Base-by-base conservation (phyloP, 1,140 invertebrate genomes). In the Panagrolaimus sp. region DNA sequence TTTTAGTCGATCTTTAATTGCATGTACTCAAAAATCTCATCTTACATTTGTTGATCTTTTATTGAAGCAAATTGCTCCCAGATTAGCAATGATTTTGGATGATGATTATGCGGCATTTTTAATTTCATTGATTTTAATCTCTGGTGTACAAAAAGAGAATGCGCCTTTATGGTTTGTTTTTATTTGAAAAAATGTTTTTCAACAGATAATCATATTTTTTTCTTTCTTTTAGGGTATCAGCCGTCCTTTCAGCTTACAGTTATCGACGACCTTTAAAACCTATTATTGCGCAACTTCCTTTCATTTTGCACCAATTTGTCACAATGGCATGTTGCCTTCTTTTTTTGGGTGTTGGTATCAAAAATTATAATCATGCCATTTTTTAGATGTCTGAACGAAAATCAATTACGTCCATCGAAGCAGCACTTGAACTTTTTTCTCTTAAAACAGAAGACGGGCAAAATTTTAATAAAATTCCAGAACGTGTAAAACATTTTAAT, bases 361-460 rank as follows among this genome's bases (percentile, higher is more conserved):
- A 57, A 20, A 20, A 20, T 27, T 27, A n/a, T 20, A 20, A 25
- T 57, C 14, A 57, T 25, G 27, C 20, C 20, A 13, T 57, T 57
- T 57, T 57, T 57, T 16, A 57, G 51, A 57, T 27, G 11, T 57
- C 51, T 57, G 51, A 57, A 57, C 51, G 51, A 20, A 57, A 57
- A 57, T 25, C 51, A 27, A 57, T 57, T n/a, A 57, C 51, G 20
- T 25, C 51, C 51, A 57, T 57, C 20, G 51, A 20, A 57, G 11
- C 51, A 27, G 51, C 51, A 57, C 27, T 57, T 20, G 51, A 57
- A 57, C 51, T 57, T 57, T 57, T 57, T 57, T 57, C 51, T 9
- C 51, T 57, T 57, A 27, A 57, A 27, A 57, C 51, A 11, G 51
- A 57, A 25, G 51, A 57, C 27, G 51, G 51, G 20, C 20, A 57